phyloP scores from a whole-genome alignment of 2,888 invertebrate species.

The Subacronicta megacephala region DNA sequence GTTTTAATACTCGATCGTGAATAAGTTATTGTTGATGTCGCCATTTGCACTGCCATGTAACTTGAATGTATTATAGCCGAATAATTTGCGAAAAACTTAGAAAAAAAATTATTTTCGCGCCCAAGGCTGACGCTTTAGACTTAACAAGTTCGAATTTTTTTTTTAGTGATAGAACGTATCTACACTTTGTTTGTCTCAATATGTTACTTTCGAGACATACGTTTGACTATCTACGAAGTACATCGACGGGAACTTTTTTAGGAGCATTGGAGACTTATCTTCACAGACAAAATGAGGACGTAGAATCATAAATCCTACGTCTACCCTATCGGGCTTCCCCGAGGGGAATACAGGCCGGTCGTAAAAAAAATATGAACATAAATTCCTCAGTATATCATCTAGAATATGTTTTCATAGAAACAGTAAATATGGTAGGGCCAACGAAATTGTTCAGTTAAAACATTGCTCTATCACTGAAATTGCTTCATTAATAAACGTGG shows the following conservation, averaged over 20 bases:
- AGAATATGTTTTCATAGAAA: slow-evolving; percentile 13
- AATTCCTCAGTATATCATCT: neutral
- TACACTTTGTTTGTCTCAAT: too few relatives aligned
- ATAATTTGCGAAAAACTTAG: too few relatives aligned
- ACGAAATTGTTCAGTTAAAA: slow-evolving; percentile 9
- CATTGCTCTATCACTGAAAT: slow-evolving; percentile 18
- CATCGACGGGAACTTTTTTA: neutral
- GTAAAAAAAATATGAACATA: slow-evolving; percentile 28
- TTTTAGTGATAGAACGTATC: too few relatives aligned
- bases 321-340: slow-evolving; percentile 17
- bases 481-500: slow-evolving; percentile 25
- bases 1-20: too few relatives aligned
- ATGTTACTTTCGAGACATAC: too few relatives aligned
- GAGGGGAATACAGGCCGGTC: slow-evolving; percentile 7
- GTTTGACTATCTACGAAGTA: neutral
- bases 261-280: slow-evolving; percentile 13
- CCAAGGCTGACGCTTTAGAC: too few relatives aligned
- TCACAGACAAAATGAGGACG: slow-evolving; percentile 19
- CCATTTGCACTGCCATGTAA: too few relatives aligned
- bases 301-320: slow-evolving; percentile 24
- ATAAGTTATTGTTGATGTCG: too few relatives aligned
- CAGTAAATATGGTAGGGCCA: slow-evolving; percentile 4
- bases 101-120: too few relatives aligned
- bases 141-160: too few relatives aligned
- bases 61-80: too few relatives aligned